These are phyloP conservation scores for Dipodomys stephensi DNA, from an alignment of 2,113 vertebrate genomes.

Conservation along the genomic window DNA sequence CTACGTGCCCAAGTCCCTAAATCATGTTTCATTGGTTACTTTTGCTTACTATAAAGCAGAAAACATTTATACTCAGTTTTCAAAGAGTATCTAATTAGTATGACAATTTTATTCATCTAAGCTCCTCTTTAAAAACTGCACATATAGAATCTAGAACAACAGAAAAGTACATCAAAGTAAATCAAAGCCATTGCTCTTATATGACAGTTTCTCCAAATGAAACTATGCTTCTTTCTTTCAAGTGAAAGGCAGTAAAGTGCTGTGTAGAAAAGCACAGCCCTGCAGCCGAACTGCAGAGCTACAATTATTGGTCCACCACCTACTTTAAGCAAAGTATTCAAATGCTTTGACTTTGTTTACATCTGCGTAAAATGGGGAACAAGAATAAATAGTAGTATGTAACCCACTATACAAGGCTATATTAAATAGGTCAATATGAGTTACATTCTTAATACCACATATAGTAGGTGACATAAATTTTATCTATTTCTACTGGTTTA, in stretches of 20 bases:
- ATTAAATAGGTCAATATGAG: slow-evolving; percentile 42
- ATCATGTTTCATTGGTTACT: slow-evolving; percentile 50
- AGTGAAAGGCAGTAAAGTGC: neutral
- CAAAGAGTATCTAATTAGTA: neutral
- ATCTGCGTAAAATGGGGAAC: slow-evolving; percentile 5
- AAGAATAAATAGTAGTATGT: slow-evolving; percentile 14
- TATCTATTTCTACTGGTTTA: slow-evolving; percentile 42
- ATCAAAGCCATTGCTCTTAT: neutral
- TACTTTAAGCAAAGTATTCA: slow-evolving; percentile 5
- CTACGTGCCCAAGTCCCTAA: neutral
- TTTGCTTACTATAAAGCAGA: slow-evolving; percentile 31
- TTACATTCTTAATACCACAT: neutral
- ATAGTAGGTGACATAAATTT: neutral
- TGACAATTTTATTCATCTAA: slow-evolving; percentile 14
- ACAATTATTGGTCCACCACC: neutral
- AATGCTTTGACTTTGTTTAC: neutral
- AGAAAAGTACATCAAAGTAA: slow-evolving; percentile 26
- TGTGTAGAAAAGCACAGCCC: neutral
- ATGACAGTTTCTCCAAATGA: neutral
- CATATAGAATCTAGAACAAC: neutral
- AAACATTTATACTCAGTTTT: neutral
- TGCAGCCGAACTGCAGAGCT: neutral
- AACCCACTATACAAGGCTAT: neutral
- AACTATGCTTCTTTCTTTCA: neutral
- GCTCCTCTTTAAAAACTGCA: slow-evolving; percentile 32